phyloP scores from a whole-genome alignment of 2,113 vertebrate species.

The Aptenodytes patagonicus region DNA sequence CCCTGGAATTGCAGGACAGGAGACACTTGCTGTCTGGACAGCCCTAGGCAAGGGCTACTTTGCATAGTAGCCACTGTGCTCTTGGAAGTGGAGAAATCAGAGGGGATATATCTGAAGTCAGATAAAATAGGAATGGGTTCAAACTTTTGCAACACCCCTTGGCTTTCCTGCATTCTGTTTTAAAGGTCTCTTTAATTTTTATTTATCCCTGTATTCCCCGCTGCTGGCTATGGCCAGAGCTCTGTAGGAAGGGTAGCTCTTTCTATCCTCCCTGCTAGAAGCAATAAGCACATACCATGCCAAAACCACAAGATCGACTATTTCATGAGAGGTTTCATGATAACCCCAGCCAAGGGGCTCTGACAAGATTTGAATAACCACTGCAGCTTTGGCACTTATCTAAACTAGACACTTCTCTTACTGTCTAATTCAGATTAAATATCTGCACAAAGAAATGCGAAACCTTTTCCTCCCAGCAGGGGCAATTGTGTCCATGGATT shows the following conservation, averaged over 20 bases:
- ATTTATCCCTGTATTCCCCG: not conserved
- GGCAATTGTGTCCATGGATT: rapidly evolving
- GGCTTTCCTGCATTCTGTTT: not conserved
- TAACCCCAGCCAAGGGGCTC: not conserved
- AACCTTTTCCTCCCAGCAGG: not conserved
- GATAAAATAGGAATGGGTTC: not conserved
- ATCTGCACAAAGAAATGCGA: not conserved
- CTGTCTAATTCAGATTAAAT: not conserved
- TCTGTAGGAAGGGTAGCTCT: not conserved
- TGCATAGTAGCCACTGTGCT: not conserved
- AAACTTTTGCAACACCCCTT: not conserved
- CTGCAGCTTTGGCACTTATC: not conserved
- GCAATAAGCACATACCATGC: not conserved
- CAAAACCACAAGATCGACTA: not conserved
- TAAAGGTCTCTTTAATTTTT: not conserved
- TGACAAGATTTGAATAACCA: not conserved
- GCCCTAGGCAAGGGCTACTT: not conserved
- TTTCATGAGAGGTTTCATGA: not conserved
- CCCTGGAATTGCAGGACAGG: not conserved
- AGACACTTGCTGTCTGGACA: constrained; percentile 1
- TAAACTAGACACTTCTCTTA: not conserved
- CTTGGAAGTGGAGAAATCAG: not conserved
- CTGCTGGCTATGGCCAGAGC: not conserved
- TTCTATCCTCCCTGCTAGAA: not conserved
- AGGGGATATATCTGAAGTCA: not conserved